phyloP scores from a whole-genome alignment of 2,888 invertebrate genomes.

The Zeuzera pyrina region DNA sequence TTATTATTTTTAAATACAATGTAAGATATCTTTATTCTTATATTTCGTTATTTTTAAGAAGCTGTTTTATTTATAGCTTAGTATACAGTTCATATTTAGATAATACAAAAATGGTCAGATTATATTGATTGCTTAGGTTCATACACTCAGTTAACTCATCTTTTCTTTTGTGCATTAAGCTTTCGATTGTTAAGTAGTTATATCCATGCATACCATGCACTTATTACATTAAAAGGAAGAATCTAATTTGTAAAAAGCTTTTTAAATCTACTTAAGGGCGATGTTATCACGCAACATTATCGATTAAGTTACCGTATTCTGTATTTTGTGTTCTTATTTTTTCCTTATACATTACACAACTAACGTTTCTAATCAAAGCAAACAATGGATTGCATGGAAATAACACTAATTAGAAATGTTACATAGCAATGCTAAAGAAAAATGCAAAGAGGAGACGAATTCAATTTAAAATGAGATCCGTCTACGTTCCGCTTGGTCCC shows the following conservation, averaged over 20 bases:
- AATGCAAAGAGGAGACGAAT: slow-evolving; percentile 59
- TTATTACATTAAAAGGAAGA: slow-evolving; percentile 2
- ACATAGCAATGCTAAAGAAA: slow-evolving; percentile 44
- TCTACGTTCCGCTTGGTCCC: slow-evolving; percentile 62
- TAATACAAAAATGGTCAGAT: too few species aligned
- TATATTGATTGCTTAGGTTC: too few species aligned
- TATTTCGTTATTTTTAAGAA: too few species aligned
- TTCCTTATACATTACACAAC: slow-evolving; percentile 22
- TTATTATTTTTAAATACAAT: too few species aligned
- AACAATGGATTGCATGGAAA: slow-evolving; percentile 60
- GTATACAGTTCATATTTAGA: too few species aligned
- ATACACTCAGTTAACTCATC: too few species aligned
- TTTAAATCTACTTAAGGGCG: slow-evolving; percentile 37
- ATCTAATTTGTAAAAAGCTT: slow-evolving; percentile 54
- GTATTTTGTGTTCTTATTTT: slow-evolving; percentile 25
- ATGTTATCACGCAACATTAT: slow-evolving; percentile 49
- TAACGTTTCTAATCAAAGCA: slow-evolving; percentile 39
- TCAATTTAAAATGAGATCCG: slow-evolving; percentile 69
- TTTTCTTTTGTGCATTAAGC: too few species aligned
- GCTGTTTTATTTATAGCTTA: too few species aligned
- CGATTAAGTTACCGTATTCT: slow-evolving; percentile 30
- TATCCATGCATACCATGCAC: background rate
- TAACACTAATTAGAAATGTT: slow-evolving; percentile 64
- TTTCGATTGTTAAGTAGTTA: background rate
- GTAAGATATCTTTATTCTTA: too few species aligned